Evolutionary conservation across 2,888 invertebrate genomes (phyloP).

Genomic region (Congeria kusceri): DNA sequence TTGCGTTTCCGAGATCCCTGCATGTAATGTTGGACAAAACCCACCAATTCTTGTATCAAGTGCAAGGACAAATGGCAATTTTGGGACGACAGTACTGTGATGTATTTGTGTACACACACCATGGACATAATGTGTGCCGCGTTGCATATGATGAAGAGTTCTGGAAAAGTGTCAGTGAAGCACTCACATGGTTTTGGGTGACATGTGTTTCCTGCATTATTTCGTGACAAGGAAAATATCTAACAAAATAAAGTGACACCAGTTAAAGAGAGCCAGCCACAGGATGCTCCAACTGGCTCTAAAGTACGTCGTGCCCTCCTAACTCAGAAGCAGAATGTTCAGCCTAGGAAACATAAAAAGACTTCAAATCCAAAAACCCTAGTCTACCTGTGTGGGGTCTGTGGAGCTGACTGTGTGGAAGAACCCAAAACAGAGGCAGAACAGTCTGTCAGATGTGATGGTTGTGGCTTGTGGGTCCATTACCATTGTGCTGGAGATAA

Average conservation of each 20-base stretch:
- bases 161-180: conserved; percentile 9
- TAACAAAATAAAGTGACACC: neutral
- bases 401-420: conserved; percentile 10
- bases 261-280: neutral
- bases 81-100: conserved; percentile 18
- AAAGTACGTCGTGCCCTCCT: neutral
- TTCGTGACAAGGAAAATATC: neutral
- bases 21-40: conserved; percentile 2
- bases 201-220: neutral
- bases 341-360: neutral
- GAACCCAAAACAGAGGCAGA: conserved; percentile 18
- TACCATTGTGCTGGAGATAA: conserved; percentile 27
- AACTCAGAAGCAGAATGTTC: neutral
- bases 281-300: too few species aligned
- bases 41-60: conserved; percentile 15
- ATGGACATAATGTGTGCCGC: conserved; percentile 12
- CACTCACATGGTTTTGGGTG: conserved; percentile 34
- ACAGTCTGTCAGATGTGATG: conserved; percentile 36
- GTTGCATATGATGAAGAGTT: conserved; percentile 10
- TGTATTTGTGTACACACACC: conserved; percentile 17
- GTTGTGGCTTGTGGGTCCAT: conserved; percentile 29
- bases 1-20: too few species aligned
- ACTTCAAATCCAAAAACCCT: neutral
- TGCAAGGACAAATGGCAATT: conserved; percentile 25
- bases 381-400: conserved; percentile 27